phyloP scores from a whole-genome alignment of 2,797 vertebrate species.

The Acanthopagrus latus region DNA sequence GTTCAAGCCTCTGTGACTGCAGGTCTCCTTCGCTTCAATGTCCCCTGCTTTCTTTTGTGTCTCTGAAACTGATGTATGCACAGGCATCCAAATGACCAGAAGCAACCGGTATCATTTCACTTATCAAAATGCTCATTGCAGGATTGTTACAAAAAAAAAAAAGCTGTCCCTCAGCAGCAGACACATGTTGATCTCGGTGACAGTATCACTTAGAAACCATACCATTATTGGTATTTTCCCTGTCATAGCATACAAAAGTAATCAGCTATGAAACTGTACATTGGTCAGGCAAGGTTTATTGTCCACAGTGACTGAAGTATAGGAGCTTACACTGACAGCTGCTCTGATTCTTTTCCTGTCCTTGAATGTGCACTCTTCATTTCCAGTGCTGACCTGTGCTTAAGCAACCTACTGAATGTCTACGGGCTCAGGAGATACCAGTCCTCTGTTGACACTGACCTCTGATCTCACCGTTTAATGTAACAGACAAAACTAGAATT shows the following conservation, averaged over 20 bases:
- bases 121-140: not conserved
- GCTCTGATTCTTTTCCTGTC: not conserved
- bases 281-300: no score
- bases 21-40: not conserved
- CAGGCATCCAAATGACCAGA: not conserved
- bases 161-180: not conserved
- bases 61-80: not conserved
- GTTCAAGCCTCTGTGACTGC: not conserved
- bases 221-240: no score
- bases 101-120: no score
- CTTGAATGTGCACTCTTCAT: no score
- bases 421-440: not conserved
- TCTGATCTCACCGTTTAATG: not conserved
- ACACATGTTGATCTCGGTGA: not conserved
- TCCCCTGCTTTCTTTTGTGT: not conserved
- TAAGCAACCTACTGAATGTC: not conserved
- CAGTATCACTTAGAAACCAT: no score
- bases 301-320: not conserved
- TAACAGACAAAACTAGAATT: not conserved
- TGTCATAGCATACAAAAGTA: no score
- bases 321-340: not conserved
- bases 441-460: not conserved
- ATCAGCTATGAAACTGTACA: no score
- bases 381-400: not conserved
- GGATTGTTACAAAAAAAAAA: not conserved